Base-by-base conservation (phyloP, 2,888 invertebrate genomes). In the Furcula furcula region DNA sequence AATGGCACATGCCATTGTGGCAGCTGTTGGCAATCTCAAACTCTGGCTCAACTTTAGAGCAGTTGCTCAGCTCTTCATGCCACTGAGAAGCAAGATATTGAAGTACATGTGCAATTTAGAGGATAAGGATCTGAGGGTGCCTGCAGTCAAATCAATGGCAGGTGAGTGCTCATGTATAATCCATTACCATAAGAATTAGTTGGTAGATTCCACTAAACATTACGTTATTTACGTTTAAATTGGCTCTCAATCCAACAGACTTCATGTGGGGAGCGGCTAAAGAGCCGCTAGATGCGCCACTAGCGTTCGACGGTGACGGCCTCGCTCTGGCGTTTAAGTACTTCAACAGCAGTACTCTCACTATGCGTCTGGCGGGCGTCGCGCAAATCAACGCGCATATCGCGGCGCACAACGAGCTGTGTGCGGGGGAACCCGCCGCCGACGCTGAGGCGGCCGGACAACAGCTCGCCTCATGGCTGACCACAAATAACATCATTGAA, bases 251-350 rank as follows among this genome's bases (percentile, higher is more conserved):
- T 21, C 28, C 18, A 44, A 16, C 63, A 94, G 96, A 98, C 89
- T 96, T 97, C 70, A 97, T 98, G 92, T 98, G 98, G 97, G 95
- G 95, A 46, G 95, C 97, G 6, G 95, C 97, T 25, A 97, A 97
- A 67, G 97, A 98, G 82, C 97, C 97, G 0, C 82, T 96, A 30
- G 96, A 97, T 66, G 92, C 95, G 1, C 95, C 95, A 1, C 84
- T 95, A 18, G 93, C 94, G n/a, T 97, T 97, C 67, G 97, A 97
- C 65, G 91, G 92, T 1, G 97, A 98, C 69, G 98, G 97, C 0
- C 84, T 98, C 21, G 94, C 96, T 39, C 83, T 98, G 46, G 98
- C 98, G n/a, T 97, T 97, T 76, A 98, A 98, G 76, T 98, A 97
- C 82, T 98, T 98, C 74, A 97, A 95, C 45, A 97, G 97, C 55